Base-by-base conservation (phyloP, 2,888 invertebrate species). In the Achlya flavicornis region DNA sequence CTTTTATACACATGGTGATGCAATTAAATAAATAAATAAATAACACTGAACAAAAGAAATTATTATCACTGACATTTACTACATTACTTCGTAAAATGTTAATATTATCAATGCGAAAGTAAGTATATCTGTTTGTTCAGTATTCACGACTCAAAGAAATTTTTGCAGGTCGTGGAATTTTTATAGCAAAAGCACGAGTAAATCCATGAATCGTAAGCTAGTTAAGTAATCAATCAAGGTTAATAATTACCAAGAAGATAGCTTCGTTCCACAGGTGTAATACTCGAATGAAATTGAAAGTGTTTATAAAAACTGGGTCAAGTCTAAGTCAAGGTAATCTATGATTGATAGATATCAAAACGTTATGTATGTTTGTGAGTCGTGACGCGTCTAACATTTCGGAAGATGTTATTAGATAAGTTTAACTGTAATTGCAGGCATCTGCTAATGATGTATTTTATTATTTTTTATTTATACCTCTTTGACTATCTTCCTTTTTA, bases 301-400 rank as follows among this genome's bases (percentile, higher is more conserved):
- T 35, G 7, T 7, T 35, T 53, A 5, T 8, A 53, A 53, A 53
- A 53, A 19, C 53, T 53, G 10, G 53, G 53, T 53, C 53, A 53
- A 10, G 81, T 86, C 77, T 82, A 66, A 77, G 76, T 73, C 88
- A 85, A 87, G 86, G 86, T 67, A 72, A 82, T 68, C 69, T 78
- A 69, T 65, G 68, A 74, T 61, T 64, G 67, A 67, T 64, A 68
- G 69, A 70, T 69, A 69, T 64, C 62, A 64, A 63, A 61, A 66
- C 46, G n/a, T 32, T 46, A 33, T 63, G 57, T 59, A 57, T 69
- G 67, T 70, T 68, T 71, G 61, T 75, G 70, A 66, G 14, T 74
- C 65, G 65, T 70, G 74, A 64, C 72, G 66, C 48, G 68, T n/a
- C 65, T 73, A 74, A 66, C 66, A 73, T 76, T 70, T 76, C 14